A percentile compares a stretch with the other conserved stretches of the same genome.
Conservation (phyloP, 2,797 vertebrate genomes). For the Graptemys geographica region DNA sequence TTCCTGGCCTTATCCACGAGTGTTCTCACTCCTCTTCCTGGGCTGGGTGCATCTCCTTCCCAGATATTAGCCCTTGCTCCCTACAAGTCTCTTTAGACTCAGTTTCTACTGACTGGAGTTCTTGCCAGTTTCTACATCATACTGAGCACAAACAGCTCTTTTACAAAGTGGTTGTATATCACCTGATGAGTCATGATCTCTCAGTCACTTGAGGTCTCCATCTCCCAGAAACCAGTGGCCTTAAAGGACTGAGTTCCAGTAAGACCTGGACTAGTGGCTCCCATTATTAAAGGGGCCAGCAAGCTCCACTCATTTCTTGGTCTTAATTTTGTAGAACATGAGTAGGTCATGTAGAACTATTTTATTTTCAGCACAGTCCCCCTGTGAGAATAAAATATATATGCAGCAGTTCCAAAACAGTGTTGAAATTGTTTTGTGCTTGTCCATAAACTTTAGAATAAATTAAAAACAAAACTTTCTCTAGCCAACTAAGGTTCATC, state of each 20-base stretch:
- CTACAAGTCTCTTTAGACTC: not conserved
- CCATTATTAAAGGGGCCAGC: fast-evolving
- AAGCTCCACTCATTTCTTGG: not conserved
- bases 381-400: not conserved
- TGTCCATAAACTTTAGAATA: not conserved
- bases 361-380: not conserved
- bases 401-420: not conserved
- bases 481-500: not conserved
- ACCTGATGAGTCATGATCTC: not conserved
- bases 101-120: not conserved
- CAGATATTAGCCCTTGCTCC: fast-evolving
- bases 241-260: fast-evolving
- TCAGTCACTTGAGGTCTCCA: too few species aligned
- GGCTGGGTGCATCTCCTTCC: not conserved
- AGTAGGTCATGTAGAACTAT: not conserved
- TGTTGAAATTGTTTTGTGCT: not conserved
- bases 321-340: not conserved
- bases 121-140: not conserved
- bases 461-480: not conserved
- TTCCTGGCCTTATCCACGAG: not conserved
- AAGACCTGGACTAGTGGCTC: not conserved
- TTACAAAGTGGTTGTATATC: not conserved
- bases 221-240: not conserved
- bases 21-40: not conserved
- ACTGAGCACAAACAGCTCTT: not conserved